Base-by-base conservation (phyloP, 2,888 invertebrate species). In the Pandemis cinnamomeana region DNA sequence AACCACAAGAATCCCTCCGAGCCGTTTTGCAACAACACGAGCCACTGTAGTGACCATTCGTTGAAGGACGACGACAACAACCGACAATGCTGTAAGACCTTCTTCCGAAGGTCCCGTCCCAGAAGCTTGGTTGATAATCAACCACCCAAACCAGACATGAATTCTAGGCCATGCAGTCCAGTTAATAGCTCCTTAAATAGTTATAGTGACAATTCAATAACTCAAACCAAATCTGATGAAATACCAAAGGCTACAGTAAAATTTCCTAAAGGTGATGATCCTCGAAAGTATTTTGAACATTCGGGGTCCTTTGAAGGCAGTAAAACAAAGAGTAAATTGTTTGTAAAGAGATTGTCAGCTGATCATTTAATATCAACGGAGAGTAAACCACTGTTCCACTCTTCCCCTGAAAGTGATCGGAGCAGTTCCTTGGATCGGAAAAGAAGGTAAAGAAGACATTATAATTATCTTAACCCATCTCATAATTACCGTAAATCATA, bases 391-490 rank as follows among this genome's bases (percentile, higher is more conserved):
- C 79, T 93, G 27, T 93, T 86, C 72, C 87, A 84, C n/a, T 87
- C 93, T n/a, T 94, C 94, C 10, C 93, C 94, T 51, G 94, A 94
- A 72, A 94, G 92, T 87, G 93, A 93, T 75, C 86, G 93, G 77
- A 93, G 93, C 83, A 92, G 89, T 84, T 94, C 94, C 41, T 81
- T 94, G 78, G 94, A 94, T 78, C 86, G 94, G 44, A 94, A 94
- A 81, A 88, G 85, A 80, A 91, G 92, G 94, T 93, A 86, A 36
- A 36, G 1, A 36, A 82, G 84, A 15, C 10, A 46, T 11, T 46
- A 5, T 46, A 11, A 10, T 46, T 11, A 46, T 11, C 11, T 46
- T 46, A 46, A 11, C 11, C 11, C 11, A 5, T 46, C 46, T 46
- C 46, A 46, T 46, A 11, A 10, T 46, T 11, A 46, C 2, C 0